Evolutionary conservation across 1,140 invertebrate genomes (phyloP), one percentile per base, ranked within the genome.

Genomic region (Pogonognathellus flavescens): DNA sequence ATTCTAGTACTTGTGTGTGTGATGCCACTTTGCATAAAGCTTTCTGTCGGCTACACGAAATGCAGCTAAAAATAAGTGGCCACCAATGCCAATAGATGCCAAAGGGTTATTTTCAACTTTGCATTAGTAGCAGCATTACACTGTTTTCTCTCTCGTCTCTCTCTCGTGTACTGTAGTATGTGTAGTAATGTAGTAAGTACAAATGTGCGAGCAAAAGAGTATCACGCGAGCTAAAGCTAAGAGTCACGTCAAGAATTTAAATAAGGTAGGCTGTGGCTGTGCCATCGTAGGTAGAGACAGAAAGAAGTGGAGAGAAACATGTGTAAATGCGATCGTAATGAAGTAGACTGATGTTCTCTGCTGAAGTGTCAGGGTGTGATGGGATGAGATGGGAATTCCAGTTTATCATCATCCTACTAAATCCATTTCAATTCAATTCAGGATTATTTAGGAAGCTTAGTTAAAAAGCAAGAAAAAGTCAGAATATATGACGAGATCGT

Each of bases 91-190:
- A 57, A 57, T 57, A 31, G 31, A 41, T 76, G 70, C 70, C 70
- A 76, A 76, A 76, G 70, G 70, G 70, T 76, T 76, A 76, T 76
- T 76, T 76, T 76, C 70, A 76, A 76, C 70, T 76, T 76, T 18
- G n/a, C n/a, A 76, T 41, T 41, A 41, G 31, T 41, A 41, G 6
- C 31, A 41, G 6, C 31, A 41, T 6, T 41, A 41, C 31, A 41
- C 31, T 41, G 2, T 41, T 41, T 41, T 41, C 1, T 6, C 6
- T 41, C 2, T 41, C 2, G 31, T 41, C 2, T 41, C 31, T 41
- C 31, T 41, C 31, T 41, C 2, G 31, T 41, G 6, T 41, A 6
- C 2, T 3, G 31, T 41, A 41, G 6, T 41, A 41, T 41, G 31
- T 41, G 6, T 41, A 41, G 1, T 6, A 3, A 41, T 41, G 31